phyloP scores from a whole-genome alignment of 1,140 invertebrate species.

The Glomeris maerens region DNA sequence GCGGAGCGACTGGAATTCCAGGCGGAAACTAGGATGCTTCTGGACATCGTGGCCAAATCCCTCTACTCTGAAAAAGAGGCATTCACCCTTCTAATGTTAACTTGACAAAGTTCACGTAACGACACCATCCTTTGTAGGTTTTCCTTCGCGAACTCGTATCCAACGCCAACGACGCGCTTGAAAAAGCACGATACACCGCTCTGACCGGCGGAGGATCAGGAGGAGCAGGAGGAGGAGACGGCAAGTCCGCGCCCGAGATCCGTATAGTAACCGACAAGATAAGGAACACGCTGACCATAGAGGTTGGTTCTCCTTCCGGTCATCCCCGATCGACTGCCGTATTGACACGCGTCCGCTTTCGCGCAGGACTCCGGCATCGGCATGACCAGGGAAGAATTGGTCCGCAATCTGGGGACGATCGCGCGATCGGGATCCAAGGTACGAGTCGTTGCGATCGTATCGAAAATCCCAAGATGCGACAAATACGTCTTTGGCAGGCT shows the following conservation, averaged over 20 bases:
- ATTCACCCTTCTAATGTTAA: no score
- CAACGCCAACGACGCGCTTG: slow-evolving; percentile 91
- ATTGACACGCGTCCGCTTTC: no score
- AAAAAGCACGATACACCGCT: slow-evolving; percentile 68
- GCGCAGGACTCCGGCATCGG: slow-evolving; percentile 75
- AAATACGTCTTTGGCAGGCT: slow-evolving; percentile 32
- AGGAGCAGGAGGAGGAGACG: slow-evolving; percentile 21
- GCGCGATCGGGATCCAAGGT: slow-evolving; percentile 89
- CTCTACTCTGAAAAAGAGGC: slow-evolving; percentile 96
- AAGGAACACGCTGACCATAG: slow-evolving; percentile 66
- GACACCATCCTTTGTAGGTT: slow-evolving; percentile 41
- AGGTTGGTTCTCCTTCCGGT: slow-evolving; percentile 46
- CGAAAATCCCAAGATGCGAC: slow-evolving; percentile 10
- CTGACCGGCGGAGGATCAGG: slow-evolving; percentile 34
- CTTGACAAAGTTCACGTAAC: neutral
- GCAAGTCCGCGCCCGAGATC: slow-evolving; percentile 54
- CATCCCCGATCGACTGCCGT: no score
- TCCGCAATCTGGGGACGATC: slow-evolving; percentile 85
- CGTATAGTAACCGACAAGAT: slow-evolving; percentile 78
- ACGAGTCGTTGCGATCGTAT: slow-evolving; percentile 16
- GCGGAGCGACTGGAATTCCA: slow-evolving; percentile 57
- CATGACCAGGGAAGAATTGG: slow-evolving; percentile 82
- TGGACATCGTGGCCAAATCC: slow-evolving; percentile 94
- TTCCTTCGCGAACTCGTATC: slow-evolving; percentile 92
- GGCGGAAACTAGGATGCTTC: slow-evolving; percentile 84